Conservation (phyloP, 92 coral and sea anemone species). For the Desmophyllum pertusum region DNA sequence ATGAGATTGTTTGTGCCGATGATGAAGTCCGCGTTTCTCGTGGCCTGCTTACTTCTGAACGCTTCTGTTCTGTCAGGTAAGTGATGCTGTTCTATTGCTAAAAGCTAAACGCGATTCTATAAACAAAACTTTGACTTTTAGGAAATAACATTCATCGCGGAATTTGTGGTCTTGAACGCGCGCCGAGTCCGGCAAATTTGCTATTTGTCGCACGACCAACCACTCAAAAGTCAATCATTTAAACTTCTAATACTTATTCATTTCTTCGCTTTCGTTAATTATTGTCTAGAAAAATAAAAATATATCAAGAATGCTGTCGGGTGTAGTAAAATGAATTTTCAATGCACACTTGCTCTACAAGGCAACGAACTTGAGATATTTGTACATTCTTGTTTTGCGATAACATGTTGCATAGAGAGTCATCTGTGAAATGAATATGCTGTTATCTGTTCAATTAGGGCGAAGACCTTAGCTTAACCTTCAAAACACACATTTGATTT, state of each 20-base stretch:
- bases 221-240: not conserved
- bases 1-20: not conserved
- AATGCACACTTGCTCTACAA: not conserved
- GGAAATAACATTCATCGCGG: conserved; percentile 5
- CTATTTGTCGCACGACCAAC: too few relatives aligned
- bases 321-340: not conserved
- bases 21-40: conserved; percentile 7
- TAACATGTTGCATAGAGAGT: not conserved
- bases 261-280: not conserved
- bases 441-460: conserved; percentile 40
- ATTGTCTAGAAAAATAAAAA: not conserved
- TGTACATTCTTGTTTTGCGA: not conserved
- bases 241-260: not conserved
- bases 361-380: not conserved
- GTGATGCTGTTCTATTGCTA: not conserved
- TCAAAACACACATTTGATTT: not conserved
- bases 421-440: conserved; percentile 19
- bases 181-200: too few relatives aligned
- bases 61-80: conserved; percentile 31
- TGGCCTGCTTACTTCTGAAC: conserved; percentile 26
- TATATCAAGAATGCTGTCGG: not conserved
- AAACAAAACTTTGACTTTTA: not conserved
- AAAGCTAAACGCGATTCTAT: not conserved
- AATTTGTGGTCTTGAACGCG: not conserved
- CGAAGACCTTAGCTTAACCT: conserved; percentile 38